phyloP scores from a whole-genome alignment of 1,140 invertebrate species.

The Papilio polyxenes region DNA sequence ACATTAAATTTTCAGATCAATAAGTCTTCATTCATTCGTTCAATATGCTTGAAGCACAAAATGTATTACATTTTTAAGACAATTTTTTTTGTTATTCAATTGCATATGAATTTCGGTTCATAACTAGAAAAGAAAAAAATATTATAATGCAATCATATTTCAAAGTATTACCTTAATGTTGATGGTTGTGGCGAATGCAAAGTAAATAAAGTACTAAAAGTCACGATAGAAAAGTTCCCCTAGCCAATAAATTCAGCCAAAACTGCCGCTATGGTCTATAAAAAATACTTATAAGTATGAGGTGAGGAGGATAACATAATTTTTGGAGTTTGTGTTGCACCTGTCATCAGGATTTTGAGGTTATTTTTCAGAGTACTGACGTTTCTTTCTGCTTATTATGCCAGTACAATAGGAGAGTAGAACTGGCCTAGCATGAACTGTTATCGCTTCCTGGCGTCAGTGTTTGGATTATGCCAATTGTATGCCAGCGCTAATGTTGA shows the following conservation, averaged over 20 bases:
- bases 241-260: slow-evolving; percentile 1
- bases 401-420: no score
- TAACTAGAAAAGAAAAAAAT: neutral
- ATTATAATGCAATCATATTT: slow-evolving; percentile 12
- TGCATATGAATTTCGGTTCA: no score
- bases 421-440: no score
- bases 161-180: neutral
- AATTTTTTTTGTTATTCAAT: no score
- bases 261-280: neutral
- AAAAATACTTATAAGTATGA: slow-evolving; percentile 21
- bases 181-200: slow-evolving; percentile 2
- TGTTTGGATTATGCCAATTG: no score
- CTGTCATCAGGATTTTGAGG: neutral
- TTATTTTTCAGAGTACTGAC: neutral
- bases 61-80: no score
- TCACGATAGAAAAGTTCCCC: slow-evolving; percentile 13
- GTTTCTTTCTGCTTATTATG: neutral
- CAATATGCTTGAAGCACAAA: no score
- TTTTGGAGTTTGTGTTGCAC: neutral
- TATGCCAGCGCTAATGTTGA: no score
- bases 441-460: no score
- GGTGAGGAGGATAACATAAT: neutral
- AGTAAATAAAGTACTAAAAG: slow-evolving; percentile 19
- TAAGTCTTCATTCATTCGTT: neutral
- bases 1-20: neutral